Evolutionary conservation across 2,797 vertebrate species (phyloP).

Genomic region (Dendrocincla fuliginosa): DNA sequence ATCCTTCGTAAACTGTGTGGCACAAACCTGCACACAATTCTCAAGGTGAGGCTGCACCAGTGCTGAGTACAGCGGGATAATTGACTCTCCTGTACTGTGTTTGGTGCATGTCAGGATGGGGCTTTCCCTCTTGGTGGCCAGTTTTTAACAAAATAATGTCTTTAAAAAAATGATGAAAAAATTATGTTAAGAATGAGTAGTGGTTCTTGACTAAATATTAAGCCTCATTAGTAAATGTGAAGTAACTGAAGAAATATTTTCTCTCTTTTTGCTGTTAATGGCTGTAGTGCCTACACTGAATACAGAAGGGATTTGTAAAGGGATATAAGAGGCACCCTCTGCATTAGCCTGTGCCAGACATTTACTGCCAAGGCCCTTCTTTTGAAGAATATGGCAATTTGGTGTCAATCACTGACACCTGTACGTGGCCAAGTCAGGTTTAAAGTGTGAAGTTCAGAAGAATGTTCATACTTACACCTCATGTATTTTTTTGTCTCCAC

Average conservation of each 20-base stretch:
- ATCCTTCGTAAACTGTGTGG: neutral
- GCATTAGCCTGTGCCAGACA: neutral
- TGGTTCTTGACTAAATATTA: neutral
- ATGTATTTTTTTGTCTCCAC: neutral
- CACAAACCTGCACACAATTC: neutral
- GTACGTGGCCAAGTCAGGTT: accelerated
- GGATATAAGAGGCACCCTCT: neutral
- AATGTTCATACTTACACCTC: neutral
- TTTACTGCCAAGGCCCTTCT: neutral
- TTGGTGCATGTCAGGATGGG: neutral
- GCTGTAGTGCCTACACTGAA: neutral
- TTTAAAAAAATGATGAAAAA: neutral
- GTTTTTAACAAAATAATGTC: neutral
- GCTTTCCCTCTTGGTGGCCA: neutral
- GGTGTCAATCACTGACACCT: neutral
- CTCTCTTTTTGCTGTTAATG: neutral
- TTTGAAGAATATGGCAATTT: neutral
- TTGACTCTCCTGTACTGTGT: neutral
- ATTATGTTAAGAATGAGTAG: neutral
- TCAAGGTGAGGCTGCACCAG: neutral
- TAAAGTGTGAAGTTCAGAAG: neutral
- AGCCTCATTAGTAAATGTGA: neutral
- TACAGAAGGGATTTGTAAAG: neutral
- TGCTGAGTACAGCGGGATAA: neutral
- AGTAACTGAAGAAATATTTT: neutral